Evolutionary conservation across 2,888 invertebrate species (phyloP), one percentile per base, ranked within the genome.

Genomic region (Andrena hattorfiana): DNA sequence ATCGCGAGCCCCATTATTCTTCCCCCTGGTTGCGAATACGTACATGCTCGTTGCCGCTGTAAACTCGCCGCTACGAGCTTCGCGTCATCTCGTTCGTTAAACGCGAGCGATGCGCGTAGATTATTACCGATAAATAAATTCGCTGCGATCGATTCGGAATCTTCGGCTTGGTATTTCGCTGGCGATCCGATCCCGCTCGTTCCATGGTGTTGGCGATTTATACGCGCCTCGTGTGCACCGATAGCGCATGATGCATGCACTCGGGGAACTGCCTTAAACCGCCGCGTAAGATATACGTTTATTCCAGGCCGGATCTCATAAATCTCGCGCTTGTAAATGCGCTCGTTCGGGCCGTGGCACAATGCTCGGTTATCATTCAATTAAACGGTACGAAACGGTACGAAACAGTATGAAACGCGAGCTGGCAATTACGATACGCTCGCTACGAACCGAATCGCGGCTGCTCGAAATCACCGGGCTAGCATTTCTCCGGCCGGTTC

Each of bases 201-300:
- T 56, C 42, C 51, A 32, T 6, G 63, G 51, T 32, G 69, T 35
- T 42, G n/a, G 51, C 56, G 28, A 76, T 77, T 68, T 75, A 79
- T 70, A 69, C 66, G 68, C 73, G 79, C 54, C 70, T 26, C 77
- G 71, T 67, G 54, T 64, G 69, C 73, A 64, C 70, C 73, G 85
- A 86, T 86, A 83, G 77, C 71, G 64, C 63, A 83, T 81, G 85
- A 85, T 78, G 30, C 77, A 77, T 80, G 71, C 77, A 8, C 63
- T 26, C 68, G 71, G 10, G 30, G 26, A 60, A 20, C 13, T 54
- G 60, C 67, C 67, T 78, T 51, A 73, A 66, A 30, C 54, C 26
- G n/a, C 5, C 26, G 56, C 42, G 23, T 64, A 59, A 77, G 77
- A 71, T 77, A 72, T 71, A 76, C 23, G 68, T 59, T 70, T 35